Evolutionary conservation across 2,888 invertebrate species (phyloP).

Genomic region (Tromatobia lineatoria): DNA sequence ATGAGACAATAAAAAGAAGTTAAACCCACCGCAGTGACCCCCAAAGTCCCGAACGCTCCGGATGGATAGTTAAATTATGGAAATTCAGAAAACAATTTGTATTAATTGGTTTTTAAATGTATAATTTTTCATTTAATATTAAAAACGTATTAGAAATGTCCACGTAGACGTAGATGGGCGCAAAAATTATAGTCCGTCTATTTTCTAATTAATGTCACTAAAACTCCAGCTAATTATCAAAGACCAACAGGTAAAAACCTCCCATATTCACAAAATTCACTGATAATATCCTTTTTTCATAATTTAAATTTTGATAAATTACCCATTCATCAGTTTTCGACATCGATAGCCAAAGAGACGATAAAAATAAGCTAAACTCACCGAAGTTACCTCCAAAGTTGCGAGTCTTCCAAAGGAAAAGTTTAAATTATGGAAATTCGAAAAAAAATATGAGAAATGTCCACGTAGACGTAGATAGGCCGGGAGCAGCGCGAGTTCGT

Average conservation of each 20-base stretch:
- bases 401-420: not conserved
- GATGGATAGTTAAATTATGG: too few relatives aligned
- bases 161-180: not conserved
- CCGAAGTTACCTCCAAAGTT: not conserved
- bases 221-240: not conserved
- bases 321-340: not conserved
- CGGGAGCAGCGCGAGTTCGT: constrained; percentile 66
- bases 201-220: not conserved
- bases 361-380: not conserved
- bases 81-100: too few relatives aligned
- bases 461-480: constrained; percentile 6
- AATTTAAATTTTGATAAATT: not conserved
- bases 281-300: not conserved
- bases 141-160: too few relatives aligned
- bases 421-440: not conserved
- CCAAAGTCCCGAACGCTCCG: too few relatives aligned
- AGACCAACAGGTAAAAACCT: not conserved
- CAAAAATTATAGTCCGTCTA: not conserved
- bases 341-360: not conserved
- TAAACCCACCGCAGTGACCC: too few relatives aligned
- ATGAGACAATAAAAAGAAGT: too few relatives aligned
- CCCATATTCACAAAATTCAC: not conserved
- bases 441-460: constrained; percentile 18
- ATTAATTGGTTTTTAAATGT: too few relatives aligned
- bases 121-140: too few relatives aligned